Evolutionary conservation across 2,888 invertebrate genomes (phyloP), one percentile per base, ranked within the genome.

Genomic region (Pseudococcus longispinus): DNA sequence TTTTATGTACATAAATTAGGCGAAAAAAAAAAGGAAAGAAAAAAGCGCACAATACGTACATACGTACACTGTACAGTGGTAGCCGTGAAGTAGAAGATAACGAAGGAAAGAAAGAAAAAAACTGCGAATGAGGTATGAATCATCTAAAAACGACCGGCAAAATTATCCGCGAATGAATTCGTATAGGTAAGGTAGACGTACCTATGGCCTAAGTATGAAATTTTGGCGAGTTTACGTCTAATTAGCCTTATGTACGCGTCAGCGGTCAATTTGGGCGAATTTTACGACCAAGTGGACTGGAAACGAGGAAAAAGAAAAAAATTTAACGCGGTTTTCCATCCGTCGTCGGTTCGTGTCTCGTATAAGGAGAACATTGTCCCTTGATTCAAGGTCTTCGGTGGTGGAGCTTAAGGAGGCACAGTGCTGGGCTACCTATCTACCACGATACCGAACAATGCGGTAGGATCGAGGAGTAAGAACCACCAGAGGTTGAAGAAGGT

Each of bases 1-100:
- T 60, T 60, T 51, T 60, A 60, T 60, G 60, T 23, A 60, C 60
- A 60, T 60, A 60, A 60, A 60, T 60, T 60, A 60, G 23, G 60
- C 23, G 60, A 60, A 60, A 60, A 60, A 60, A 60, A 60, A 60
- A 60, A 60, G 9, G 23, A 23, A 60, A 23, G n/a, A 55, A 55
- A 55, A 55, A n/a, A 55, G 37, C 37, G 9, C 9, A 2, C 37
- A 37, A 37, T 37, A 8, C 37, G 37, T 37, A 8, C 37, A 55
- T 46, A 55, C 20, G 6, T 6, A n/a, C n/a, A 55, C n/a, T 11
- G 6, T 6, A n/a, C n/a, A 55, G 55, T 11, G 11, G 11, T 8
- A 20, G 60, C 5, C 20, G 60, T 23, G 23, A 60, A 60, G 20
- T 60, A 23, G 23, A 23, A 23, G 60, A 60, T 60, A 60, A 60